Evolutionary conservation across 2,113 vertebrate species (phyloP).

Genomic region (Balaeniceps rex): DNA sequence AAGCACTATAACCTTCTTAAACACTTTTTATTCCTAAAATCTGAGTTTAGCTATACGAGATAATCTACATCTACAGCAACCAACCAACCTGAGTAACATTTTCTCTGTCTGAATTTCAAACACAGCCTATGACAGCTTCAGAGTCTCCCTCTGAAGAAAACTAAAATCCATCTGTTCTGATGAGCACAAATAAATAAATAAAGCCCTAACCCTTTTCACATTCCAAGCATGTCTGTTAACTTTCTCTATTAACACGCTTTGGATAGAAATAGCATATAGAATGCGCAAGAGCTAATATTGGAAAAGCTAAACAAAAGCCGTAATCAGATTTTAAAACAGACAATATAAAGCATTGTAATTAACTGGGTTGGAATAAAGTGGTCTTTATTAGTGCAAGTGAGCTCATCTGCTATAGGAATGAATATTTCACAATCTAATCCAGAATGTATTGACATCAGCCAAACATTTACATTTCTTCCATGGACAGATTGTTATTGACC

Average conservation of each 20-base stretch:
- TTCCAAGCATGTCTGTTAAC: slow-evolving; percentile 43
- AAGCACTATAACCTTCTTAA: not conserved
- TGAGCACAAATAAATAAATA: slow-evolving; percentile 1
- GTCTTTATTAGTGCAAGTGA: slow-evolving; percentile 53
- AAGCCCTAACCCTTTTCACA: not conserved
- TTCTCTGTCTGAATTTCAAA: not conserved
- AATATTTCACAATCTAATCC: slow-evolving; percentile 63
- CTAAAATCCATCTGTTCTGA: slow-evolving; percentile 30
- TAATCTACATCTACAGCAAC: not conserved
- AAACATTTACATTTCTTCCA: slow-evolving; percentile 66
- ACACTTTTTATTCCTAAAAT: not conserved
- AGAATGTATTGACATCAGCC: slow-evolving; percentile 53
- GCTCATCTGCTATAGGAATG: slow-evolving; percentile 50
- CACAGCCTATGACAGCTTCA: not conserved
- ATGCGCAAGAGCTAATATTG: slow-evolving; percentile 2
- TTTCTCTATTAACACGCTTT: slow-evolving; percentile 20
- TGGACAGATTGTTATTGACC: slow-evolving; percentile 71
- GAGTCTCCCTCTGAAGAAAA: not conserved
- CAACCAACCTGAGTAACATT: not conserved
- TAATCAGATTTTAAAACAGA: slow-evolving; percentile 59
- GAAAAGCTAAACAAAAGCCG: slow-evolving; percentile 57
- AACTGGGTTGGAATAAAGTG: slow-evolving; percentile 45
- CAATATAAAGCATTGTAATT: slow-evolving; percentile 52
- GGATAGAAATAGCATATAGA: slow-evolving; percentile 34
- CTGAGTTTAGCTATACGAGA: not conserved